A percentile compares a stretch with the other conserved stretches of the same genome.
Evolutionary conservation across 2,113 vertebrate species (phyloP).

Genomic region (Origma solitaria): DNA sequence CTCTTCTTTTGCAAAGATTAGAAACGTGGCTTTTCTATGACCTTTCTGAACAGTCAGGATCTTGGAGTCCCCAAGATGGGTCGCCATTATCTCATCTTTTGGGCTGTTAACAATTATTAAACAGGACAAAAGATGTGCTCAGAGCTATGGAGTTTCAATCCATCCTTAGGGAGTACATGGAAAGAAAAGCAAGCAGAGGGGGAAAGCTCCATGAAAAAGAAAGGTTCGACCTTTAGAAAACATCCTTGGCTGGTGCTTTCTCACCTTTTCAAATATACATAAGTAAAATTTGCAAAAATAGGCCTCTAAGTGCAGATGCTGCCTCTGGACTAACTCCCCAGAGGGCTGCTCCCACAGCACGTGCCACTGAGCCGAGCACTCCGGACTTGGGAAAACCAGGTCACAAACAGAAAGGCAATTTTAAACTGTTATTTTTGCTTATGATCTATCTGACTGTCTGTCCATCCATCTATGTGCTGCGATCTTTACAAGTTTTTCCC

Average conservation of each 20-base stretch:
- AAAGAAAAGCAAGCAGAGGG: slow-evolving; percentile 27
- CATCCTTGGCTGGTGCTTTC: background rate
- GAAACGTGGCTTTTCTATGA: slow-evolving; percentile 37
- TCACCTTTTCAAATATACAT: slow-evolving; percentile 31
- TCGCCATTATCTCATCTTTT: slow-evolving; percentile 39
- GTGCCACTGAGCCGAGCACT: background rate
- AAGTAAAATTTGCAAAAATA: slow-evolving; percentile 19
- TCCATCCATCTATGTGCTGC: background rate
- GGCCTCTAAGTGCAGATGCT: background rate
- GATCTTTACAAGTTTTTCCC: background rate
- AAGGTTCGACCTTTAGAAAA: slow-evolving; percentile 32
- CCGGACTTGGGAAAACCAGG: background rate
- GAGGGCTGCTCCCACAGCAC: background rate
- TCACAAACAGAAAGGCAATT: background rate
- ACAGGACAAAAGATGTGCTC: slow-evolving; percentile 33
- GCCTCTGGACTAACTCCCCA: background rate
- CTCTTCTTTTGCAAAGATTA: slow-evolving; percentile 41
- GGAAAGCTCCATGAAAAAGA: slow-evolving; percentile 15
- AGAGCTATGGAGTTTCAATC: background rate
- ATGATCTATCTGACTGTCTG: background rate
- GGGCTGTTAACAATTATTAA: slow-evolving; percentile 37
- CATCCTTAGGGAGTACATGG: background rate
- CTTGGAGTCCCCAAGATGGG: slow-evolving; percentile 25
- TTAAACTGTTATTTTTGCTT: background rate
- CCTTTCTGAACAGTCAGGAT: slow-evolving; percentile 56